These are phyloP conservation scores for Triplophysa bombifrons DNA, from an alignment of 2,797 vertebrate species.

Conservation along the genomic window DNA sequence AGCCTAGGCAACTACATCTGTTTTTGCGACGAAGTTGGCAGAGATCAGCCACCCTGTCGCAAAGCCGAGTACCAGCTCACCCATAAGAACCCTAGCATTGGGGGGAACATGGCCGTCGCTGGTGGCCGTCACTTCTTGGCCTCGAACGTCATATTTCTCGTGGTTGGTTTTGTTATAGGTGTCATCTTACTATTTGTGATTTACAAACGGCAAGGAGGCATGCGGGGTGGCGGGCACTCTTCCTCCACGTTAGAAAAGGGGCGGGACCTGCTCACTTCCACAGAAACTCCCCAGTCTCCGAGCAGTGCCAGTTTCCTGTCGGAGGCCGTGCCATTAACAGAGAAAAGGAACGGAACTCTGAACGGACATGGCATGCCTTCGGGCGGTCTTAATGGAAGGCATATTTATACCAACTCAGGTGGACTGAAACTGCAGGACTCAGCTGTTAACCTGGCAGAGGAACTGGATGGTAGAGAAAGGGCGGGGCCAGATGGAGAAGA, in stretches of 20 bases:
- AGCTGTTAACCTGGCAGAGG: constrained; percentile 62
- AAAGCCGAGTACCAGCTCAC: constrained; percentile 79
- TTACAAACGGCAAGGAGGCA: constrained; percentile 46
- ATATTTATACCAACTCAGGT: constrained; percentile 69
- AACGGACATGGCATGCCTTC: constrained; percentile 67
- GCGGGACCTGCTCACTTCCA: constrained; percentile 77
- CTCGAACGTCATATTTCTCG: constrained; percentile 75
- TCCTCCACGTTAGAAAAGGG: constrained; percentile 74
- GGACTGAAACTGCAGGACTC: constrained; percentile 64
- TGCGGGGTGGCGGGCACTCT: constrained; percentile 57
- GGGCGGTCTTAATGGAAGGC: constrained; percentile 59
- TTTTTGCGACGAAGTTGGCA: constrained; percentile 76
- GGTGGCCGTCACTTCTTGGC: constrained; percentile 72
- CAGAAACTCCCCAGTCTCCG: constrained; percentile 82
- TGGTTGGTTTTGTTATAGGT: constrained; percentile 51
- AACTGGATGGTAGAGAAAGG: constrained; percentile 59
- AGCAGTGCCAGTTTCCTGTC: constrained; percentile 82
- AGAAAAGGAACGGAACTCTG: constrained; percentile 78
- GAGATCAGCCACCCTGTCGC: constrained; percentile 70
- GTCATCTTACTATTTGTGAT: constrained; percentile 56
- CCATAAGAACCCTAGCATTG: constrained; percentile 59
- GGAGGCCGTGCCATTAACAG: constrained; percentile 75
- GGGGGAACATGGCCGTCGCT: constrained; percentile 30
- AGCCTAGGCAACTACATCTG: constrained; percentile 80
- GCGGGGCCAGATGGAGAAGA: constrained; percentile 61